A percentile compares a stretch with the other conserved stretches of the same genome.
Conservation (phyloP, 1,140 invertebrate genomes). For the Rhysida immarginata region DNA sequence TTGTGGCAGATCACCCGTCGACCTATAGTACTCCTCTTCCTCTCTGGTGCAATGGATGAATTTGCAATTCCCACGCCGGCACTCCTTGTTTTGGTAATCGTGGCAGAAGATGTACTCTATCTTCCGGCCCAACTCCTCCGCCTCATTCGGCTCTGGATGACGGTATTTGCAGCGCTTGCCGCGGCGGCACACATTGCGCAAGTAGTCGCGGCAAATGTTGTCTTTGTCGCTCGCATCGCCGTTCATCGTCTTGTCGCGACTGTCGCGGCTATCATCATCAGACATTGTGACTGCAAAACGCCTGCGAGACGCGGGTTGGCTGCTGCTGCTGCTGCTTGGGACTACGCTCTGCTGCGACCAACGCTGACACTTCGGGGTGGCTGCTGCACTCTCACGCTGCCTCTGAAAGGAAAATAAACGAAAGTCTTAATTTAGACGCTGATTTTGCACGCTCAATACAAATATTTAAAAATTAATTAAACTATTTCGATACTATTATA, state of each 20-base stretch:
- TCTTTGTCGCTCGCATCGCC: slow-evolving; percentile 13
- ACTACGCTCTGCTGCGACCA: slow-evolving; percentile 3
- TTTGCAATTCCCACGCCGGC: slow-evolving; percentile 44
- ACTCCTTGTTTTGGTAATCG: slow-evolving; percentile 62
- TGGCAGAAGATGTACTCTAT: slow-evolving; percentile 52
- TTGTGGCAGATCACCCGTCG: slow-evolving; percentile 47
- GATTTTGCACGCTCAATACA: no score
- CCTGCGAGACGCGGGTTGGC: background rate
- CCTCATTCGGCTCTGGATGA: slow-evolving; percentile 32
- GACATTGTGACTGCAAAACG: slow-evolving; percentile 4
- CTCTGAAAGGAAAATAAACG: slow-evolving; percentile 6
- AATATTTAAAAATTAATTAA: no score
- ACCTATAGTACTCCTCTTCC: slow-evolving; percentile 57
- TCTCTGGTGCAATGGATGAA: slow-evolving; percentile 62
- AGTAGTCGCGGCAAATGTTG: slow-evolving; percentile 37
- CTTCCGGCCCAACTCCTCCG: slow-evolving; percentile 13
- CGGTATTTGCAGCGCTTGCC: slow-evolving; percentile 60
- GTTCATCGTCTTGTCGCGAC: slow-evolving; percentile 7
- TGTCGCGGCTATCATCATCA: slow-evolving; percentile 8
- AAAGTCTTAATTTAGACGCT: no score
- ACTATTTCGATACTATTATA: no score
- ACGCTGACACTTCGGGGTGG: background rate
- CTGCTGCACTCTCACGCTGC: no score
- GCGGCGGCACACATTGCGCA: slow-evolving; percentile 51
- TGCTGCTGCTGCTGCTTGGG: background rate